Conservation (phyloP, 2,113 vertebrate genomes). For the Pelecanus crispus region DNA sequence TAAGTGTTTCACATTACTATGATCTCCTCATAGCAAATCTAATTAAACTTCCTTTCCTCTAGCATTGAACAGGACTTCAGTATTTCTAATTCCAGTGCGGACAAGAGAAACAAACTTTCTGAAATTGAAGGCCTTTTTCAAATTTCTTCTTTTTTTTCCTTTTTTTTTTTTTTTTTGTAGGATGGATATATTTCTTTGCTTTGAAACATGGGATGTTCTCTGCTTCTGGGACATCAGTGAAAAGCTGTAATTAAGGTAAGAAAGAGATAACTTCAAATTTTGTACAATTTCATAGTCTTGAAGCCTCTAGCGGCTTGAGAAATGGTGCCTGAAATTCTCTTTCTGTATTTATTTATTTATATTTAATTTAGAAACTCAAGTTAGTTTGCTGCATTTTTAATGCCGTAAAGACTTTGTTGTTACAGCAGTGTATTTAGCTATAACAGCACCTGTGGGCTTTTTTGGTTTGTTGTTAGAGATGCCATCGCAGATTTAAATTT, state of each 20-base stretch:
- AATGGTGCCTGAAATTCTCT: background rate
- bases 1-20: background rate
- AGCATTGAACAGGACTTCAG: background rate
- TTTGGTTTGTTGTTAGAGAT: background rate
- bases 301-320: background rate
- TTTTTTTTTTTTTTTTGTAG: slow-evolving; percentile 5
- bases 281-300: background rate
- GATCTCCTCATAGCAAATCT: background rate
- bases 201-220: background rate
- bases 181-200: background rate
- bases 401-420: background rate
- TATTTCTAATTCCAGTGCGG: background rate
- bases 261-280: background rate
- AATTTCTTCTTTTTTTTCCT: background rate
- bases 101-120: background rate
- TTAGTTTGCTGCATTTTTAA: background rate
- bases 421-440: background rate
- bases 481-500: background rate
- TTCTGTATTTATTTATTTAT: background rate
- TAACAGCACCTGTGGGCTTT: background rate
- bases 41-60: background rate
- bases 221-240: background rate
- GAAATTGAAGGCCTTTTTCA: background rate
- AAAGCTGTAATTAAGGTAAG: slow-evolving; percentile 65
- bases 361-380: background rate